Conservation (phyloP, 2,888 invertebrate genomes). For the Xestia c-nigrum region DNA sequence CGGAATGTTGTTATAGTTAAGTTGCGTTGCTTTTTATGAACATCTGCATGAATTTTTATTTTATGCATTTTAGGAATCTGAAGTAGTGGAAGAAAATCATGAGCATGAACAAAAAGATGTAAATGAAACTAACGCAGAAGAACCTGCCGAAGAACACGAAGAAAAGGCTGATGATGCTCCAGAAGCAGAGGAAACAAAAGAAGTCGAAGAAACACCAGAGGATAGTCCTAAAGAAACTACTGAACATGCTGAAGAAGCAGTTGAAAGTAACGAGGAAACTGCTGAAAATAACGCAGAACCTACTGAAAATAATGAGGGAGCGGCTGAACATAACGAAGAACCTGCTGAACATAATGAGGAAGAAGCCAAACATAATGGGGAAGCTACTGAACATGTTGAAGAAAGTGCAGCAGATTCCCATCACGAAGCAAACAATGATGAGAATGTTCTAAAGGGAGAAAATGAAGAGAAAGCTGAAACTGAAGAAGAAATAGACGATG, state of each 20-base stretch:
- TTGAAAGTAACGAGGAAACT: conserved; percentile 53
- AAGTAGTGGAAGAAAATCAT: conserved; percentile 65
- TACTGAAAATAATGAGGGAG: conserved; percentile 56
- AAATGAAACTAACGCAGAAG: conserved; percentile 45
- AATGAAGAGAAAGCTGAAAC: conserved; percentile 37
- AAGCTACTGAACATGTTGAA: conserved; percentile 30
- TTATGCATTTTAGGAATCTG: conserved; percentile 85
- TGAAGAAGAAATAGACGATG: conserved; percentile 31
- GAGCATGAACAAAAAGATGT: conserved; percentile 48
- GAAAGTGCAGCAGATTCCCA: conserved; percentile 38
- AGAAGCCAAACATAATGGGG: conserved; percentile 32
- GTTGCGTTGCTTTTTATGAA: conserved; percentile 86
- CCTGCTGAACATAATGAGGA: neutral
- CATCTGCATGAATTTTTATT: conserved; percentile 86
- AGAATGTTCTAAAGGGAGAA: conserved; percentile 31
- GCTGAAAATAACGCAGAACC: conserved; percentile 34
- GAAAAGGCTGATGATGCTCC: conserved; percentile 46
- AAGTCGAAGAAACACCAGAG: conserved; percentile 6
- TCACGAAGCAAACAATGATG: conserved; percentile 39
- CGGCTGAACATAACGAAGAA: neutral
- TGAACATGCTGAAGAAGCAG: conserved; percentile 55
- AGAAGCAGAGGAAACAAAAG: conserved; percentile 37
- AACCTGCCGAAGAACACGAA: conserved; percentile 55
- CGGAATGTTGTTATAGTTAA: conserved; percentile 77
- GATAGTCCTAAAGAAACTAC: conserved; percentile 12